A percentile compares a stretch with the other conserved stretches of the same genome.
phyloP scores from a whole-genome alignment of 2,113 vertebrate species.

The Phylloscopus trochiloides region DNA sequence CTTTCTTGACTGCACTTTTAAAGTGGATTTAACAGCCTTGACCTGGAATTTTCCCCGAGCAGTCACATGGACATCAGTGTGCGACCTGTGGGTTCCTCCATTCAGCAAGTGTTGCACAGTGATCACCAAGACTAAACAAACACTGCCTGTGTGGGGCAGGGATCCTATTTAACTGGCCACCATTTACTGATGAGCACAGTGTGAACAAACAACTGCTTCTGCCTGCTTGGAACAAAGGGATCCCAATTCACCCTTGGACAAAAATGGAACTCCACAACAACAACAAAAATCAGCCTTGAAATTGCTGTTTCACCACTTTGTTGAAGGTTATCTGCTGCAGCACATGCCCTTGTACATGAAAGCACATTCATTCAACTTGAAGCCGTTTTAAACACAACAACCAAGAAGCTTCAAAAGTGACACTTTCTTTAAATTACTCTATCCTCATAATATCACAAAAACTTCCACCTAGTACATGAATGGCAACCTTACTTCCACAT shows the following conservation, averaged over 20 bases:
- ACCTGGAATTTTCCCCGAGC: background rate
- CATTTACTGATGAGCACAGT: background rate
- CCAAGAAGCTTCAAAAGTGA: background rate
- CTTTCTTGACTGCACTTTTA: background rate
- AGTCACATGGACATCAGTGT: accelerated
- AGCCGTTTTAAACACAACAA: background rate
- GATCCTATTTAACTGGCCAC: background rate
- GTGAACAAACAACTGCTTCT: background rate
- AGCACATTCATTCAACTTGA: background rate
- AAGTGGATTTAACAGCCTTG: background rate
- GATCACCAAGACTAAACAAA: background rate
- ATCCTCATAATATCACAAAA: background rate
- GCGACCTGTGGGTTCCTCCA: background rate
- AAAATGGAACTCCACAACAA: background rate
- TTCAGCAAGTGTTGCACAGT: background rate
- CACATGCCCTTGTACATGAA: accelerated
- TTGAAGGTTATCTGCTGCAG: background rate
- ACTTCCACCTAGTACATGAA: background rate
- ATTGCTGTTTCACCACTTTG: background rate
- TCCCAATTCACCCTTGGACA: background rate
- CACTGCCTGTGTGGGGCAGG: background rate
- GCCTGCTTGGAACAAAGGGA: background rate
- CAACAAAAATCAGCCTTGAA: background rate
- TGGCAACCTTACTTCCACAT: background rate
- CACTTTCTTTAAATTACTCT: background rate